phyloP scores from a whole-genome alignment of 1,140 invertebrate species.

The Gryon sp. region DNA sequence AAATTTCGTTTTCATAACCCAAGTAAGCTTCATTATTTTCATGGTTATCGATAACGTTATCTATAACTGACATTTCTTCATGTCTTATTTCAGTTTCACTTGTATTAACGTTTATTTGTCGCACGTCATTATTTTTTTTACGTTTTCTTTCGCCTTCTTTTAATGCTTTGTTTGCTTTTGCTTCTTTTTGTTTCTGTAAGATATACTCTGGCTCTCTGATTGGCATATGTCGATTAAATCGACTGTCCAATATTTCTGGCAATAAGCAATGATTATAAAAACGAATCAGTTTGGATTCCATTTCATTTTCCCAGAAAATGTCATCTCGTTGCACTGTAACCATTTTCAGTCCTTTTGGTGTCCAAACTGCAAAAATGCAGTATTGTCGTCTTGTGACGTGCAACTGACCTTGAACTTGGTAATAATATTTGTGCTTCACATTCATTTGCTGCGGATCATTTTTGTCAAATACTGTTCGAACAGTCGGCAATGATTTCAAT shows the following conservation, averaged over 20 bases:
- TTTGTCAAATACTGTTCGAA: slow-evolving; percentile 30
- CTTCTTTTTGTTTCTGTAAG: too few species aligned
- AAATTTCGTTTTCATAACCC: not conserved
- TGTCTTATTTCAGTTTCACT: too few species aligned
- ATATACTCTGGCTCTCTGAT: slow-evolving; percentile 59
- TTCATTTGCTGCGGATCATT: slow-evolving; percentile 16
- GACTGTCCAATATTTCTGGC: slow-evolving; percentile 68
- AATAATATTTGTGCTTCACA: slow-evolving; percentile 12
- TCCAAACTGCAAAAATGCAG: slow-evolving; percentile 40
- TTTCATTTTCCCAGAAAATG: not conserved
- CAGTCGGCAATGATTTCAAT: not conserved
- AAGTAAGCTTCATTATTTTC: too few species aligned
- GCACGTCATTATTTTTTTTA: too few species aligned
- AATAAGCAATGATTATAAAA: slow-evolving; percentile 67
- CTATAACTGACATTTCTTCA: too few species aligned
- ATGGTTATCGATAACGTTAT: too few species aligned
- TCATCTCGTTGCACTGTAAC: not conserved
- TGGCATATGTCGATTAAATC: slow-evolving; percentile 49
- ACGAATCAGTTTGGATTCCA: slow-evolving; percentile 16
- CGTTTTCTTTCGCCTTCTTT: too few species aligned
- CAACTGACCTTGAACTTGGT: slow-evolving; percentile 29
- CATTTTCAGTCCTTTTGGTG: slow-evolving; percentile 8
- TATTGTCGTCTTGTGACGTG: slow-evolving; percentile 18
- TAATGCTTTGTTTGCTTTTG: too few species aligned
- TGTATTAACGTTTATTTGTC: too few species aligned